phyloP scores from a whole-genome alignment of 2,888 invertebrate genomes.

The Rotaria sp. region DNA sequence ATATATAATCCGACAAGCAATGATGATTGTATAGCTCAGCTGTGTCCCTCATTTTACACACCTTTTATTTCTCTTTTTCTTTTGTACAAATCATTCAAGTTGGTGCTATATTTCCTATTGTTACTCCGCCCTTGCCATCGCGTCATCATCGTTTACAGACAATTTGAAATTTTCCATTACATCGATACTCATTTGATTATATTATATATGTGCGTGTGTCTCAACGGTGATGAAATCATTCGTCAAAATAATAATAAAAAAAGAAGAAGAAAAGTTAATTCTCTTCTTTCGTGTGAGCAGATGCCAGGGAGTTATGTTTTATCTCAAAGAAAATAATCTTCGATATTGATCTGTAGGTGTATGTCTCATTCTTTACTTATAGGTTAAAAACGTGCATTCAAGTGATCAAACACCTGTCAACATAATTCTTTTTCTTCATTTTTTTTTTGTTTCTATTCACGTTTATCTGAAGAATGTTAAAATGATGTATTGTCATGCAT shows the following conservation, averaged over 20 bases:
- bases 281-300: constrained; percentile 13
- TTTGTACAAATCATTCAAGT: not conserved
- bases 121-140: constrained; percentile 8
- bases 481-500: constrained; percentile 26
- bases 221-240: constrained; percentile 8
- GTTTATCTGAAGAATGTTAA: not conserved
- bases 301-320: not conserved
- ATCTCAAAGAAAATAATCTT: constrained; percentile 29
- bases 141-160: constrained; percentile 25
- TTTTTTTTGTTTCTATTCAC: not conserved
- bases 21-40: not conserved
- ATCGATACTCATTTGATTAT: not conserved
- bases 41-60: not conserved
- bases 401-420: constrained; percentile 29
- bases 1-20: not conserved
- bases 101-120: not conserved
- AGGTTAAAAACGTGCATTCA: constrained; percentile 11
- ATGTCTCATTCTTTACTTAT: not conserved
- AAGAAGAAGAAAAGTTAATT: not conserved
- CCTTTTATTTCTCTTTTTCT: not conserved
- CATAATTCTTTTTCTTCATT: not conserved
- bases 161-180: constrained; percentile 25
- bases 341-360: not conserved
- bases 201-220: not conserved
- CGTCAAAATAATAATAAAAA: not conserved